A percentile compares a stretch with the other conserved stretches of the same genome.
These are phyloP conservation scores for Gobionotothen gibberifrons DNA, from an alignment of 2,797 vertebrate genomes.

Conservation along the genomic window DNA sequence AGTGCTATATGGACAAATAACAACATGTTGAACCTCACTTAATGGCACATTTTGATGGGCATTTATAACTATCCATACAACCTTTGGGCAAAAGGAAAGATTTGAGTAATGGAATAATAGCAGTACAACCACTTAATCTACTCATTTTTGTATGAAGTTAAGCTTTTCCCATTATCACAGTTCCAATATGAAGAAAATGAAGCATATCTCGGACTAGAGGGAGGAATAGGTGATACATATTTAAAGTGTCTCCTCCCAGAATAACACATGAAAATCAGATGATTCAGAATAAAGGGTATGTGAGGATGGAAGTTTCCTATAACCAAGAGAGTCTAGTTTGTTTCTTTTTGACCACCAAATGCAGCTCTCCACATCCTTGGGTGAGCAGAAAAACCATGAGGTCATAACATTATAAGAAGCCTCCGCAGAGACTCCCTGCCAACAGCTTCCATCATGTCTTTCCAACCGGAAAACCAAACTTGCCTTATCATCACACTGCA, in stretches of 20 bases:
- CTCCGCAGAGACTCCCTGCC: constrained; percentile 14
- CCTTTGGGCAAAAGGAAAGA: background rate
- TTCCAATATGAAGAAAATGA: constrained; percentile 32
- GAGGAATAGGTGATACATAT: background rate
- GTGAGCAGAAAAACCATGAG: constrained; percentile 25
- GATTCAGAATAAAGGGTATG: background rate
- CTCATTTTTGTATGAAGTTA: no score
- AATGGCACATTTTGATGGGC: background rate
- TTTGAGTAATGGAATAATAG: background rate
- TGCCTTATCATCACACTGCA: constrained; percentile 53
- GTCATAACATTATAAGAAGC: constrained; percentile 16
- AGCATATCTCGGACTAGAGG: constrained; percentile 6
- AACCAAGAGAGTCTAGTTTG: background rate
- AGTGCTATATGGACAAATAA: background rate
- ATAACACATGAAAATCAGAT: background rate
- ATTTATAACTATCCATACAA: background rate
- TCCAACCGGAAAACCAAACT: constrained; percentile 44
- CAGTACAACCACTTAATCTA: background rate
- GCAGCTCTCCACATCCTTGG: background rate
- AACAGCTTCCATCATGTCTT: constrained; percentile 46
- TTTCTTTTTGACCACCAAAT: constrained; percentile 19
- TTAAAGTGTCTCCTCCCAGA: background rate
- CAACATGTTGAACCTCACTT: background rate
- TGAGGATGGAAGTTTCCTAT: constrained; percentile 17
- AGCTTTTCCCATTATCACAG: no score